Base-by-base conservation (phyloP, 2,888 invertebrate genomes). In the Chloromyia formosa region DNA sequence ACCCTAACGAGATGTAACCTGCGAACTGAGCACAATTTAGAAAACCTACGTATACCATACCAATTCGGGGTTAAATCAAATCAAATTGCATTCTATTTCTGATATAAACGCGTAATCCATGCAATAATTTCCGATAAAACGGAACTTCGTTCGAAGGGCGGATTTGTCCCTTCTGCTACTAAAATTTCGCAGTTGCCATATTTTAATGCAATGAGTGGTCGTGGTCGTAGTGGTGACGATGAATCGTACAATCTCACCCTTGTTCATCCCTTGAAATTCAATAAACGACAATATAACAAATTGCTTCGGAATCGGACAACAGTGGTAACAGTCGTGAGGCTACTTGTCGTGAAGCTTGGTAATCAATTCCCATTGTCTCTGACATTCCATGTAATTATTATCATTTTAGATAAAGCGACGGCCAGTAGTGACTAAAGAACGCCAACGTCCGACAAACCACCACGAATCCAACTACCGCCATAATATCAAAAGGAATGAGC, bases 291-390 rank as follows among this genome's bases (percentile, higher is more conserved):
- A 22, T 54, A 54, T 54, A 69, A 54, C 54, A 69, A 69, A 69
- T 69, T 69, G 54, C 27, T n/a, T 27, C 23, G 53, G n/a, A 53
- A 27, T 54, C 1, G 16, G 14, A 16, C n/a, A 35, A 62, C 35
- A 14, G 62, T 16, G 16, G 10, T 40, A 2, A 40, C 16, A 16
- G 9, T 60, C 27, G 7, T 60, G 3, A 27, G 27, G 27, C 27
- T 27, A 60, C 1, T 12, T n/a, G n/a, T 23, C 9, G 12, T 27
- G 58, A 56, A 20, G 42, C 58, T 71, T 18, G 42, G 20, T 40
- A 56, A 71, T 71, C 71, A 71, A 71, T 71, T 66, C 20, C 40
- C 53, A 56, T 71, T 71, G 71, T 71, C 71, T 71, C 58, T 71
- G 71, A 58, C 56, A 71, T 71, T 56, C 71, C 40, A 10, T 71